phyloP scores from a whole-genome alignment of 2,888 invertebrate genomes.

The Harmothoe impar region DNA sequence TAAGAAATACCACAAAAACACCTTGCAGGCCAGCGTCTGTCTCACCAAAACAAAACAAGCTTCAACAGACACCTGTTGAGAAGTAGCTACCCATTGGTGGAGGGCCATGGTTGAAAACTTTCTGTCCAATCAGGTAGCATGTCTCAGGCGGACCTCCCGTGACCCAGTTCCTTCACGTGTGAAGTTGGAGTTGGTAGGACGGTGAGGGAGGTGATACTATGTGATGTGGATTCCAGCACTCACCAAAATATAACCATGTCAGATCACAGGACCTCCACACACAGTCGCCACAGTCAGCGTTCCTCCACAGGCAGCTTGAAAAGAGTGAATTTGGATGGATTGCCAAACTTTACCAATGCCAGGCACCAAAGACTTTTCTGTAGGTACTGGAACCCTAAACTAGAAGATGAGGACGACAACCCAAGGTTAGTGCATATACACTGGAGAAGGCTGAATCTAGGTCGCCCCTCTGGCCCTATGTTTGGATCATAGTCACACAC shows the following conservation, averaged over 20 bases:
- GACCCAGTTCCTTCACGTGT: slow-evolving; percentile 59
- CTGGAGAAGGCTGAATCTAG: background rate
- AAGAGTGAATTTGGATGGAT: slow-evolving; percentile 12
- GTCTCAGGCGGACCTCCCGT: slow-evolving; percentile 49
- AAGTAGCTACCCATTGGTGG: background rate
- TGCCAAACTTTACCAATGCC: slow-evolving; percentile 54
- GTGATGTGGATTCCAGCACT: slow-evolving; percentile 12
- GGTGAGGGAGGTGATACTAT: background rate
- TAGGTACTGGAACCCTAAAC: slow-evolving; percentile 48
- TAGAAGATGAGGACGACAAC: slow-evolving; percentile 48
- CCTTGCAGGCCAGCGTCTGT: background rate
- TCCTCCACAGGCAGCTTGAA: background rate
- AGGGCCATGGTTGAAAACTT: background rate
- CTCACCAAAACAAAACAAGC: slow-evolving; percentile 50
- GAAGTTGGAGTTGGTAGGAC: slow-evolving; percentile 17
- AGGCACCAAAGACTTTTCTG: slow-evolving; percentile 54
- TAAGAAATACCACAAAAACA: background rate
- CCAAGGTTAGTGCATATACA: slow-evolving; percentile 32
- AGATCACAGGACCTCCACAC: background rate
- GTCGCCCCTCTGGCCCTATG: background rate
- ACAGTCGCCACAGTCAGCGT: slow-evolving; percentile 28
- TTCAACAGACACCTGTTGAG: slow-evolving; percentile 18
- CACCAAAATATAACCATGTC: slow-evolving; percentile 26
- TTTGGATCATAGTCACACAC: background rate
- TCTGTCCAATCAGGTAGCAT: slow-evolving; percentile 20